Evolutionary conservation across 2,797 vertebrate species (phyloP).

Genomic region (Nyctalus aviator): DNA sequence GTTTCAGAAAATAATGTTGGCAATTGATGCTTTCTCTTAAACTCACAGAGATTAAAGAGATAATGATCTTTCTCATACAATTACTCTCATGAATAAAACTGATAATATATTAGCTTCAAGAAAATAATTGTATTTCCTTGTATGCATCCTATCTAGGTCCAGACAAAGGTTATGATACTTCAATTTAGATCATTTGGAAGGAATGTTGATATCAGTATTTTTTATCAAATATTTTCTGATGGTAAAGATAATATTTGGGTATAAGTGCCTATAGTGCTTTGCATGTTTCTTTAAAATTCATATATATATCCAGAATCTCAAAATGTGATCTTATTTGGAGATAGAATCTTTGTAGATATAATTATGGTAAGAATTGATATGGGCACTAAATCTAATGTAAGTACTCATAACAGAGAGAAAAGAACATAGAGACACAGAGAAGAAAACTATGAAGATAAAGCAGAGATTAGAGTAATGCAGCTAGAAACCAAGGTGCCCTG

Average conservation of each 20-base stretch:
- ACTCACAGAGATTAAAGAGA: not conserved
- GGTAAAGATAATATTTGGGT: not conserved
- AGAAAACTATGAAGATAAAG: not conserved
- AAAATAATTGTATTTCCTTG: not conserved
- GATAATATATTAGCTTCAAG: not conserved
- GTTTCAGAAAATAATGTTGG: not conserved
- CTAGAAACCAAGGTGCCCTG: not conserved
- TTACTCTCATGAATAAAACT: not conserved
- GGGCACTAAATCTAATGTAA: not conserved
- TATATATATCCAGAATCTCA: not conserved
- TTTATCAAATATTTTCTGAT: not conserved
- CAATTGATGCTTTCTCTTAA: not conserved
- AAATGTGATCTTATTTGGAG: conserved; percentile 12
- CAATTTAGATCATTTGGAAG: not conserved
- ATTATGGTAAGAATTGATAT: not conserved
- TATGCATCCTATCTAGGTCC: not conserved
- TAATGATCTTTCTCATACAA: not conserved
- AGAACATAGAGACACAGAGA: not conserved
- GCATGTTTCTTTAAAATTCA: not conserved
- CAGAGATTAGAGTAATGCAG: not conserved
- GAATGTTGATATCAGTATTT: not conserved
- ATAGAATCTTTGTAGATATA: not conserved
- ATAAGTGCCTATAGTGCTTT: not conserved
- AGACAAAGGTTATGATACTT: not conserved
- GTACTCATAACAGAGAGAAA: not conserved